These are phyloP conservation scores for Tinamus guttatus DNA, from an alignment of 2,113 vertebrate species.

Conservation along the genomic window DNA sequence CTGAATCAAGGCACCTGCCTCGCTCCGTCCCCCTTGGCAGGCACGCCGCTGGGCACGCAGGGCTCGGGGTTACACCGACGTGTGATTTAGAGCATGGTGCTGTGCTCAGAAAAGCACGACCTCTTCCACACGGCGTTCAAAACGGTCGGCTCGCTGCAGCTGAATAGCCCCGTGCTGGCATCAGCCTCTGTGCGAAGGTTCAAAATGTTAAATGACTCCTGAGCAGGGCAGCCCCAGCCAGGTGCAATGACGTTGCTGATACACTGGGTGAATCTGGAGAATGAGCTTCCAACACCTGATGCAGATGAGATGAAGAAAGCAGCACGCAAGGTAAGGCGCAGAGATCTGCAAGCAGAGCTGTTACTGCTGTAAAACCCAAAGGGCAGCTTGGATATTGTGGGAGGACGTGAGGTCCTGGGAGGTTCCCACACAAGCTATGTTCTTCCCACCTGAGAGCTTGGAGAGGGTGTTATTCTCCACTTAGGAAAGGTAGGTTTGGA, in stretches of 20 bases:
- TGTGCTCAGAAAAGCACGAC: not conserved
- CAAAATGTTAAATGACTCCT: not conserved
- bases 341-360: not conserved
- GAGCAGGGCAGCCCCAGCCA: not conserved
- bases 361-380: not conserved
- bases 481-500: not conserved
- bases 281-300: not conserved
- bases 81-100: not conserved
- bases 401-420: accelerated
- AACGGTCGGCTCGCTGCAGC: not conserved
- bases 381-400: accelerated
- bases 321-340: not conserved
- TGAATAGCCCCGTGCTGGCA: not conserved
- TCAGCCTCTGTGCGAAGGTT: not conserved
- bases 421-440: not conserved
- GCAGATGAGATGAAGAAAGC: not conserved
- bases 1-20: not conserved
- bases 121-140: not conserved
- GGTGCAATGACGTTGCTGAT: not conserved
- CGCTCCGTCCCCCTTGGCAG: not conserved
- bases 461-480: not conserved
- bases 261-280: not conserved
- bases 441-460: not conserved
- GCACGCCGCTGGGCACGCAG: not conserved
- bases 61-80: not conserved